Conservation (phyloP, 64 coral and sea anemone species). For the Orbicella faveolata region DNA sequence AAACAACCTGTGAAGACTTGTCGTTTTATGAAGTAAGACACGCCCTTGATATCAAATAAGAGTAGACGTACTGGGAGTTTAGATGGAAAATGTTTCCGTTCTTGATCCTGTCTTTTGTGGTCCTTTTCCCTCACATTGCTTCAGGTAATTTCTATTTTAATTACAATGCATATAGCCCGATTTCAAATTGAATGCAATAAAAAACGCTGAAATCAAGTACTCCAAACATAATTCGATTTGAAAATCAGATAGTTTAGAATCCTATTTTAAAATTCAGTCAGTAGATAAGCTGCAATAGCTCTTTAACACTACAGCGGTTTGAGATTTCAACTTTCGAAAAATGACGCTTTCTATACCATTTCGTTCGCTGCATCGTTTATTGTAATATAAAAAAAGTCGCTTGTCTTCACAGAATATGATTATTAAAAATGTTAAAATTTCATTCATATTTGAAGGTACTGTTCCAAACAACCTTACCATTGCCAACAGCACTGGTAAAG, state of each 20-base stretch:
- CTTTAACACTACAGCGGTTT: no score
- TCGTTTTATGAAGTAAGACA: neutral
- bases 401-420: no score
- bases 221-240: no score
- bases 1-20: neutral
- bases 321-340: no score
- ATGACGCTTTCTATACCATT: no score
- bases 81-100: neutral
- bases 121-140: neutral
- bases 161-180: neutral
- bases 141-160: slow-evolving; percentile 4
- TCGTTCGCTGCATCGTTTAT: no score
- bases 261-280: no score
- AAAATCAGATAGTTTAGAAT: no score
- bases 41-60: neutral
- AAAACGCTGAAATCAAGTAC: no score
- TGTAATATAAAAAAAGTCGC: no score
- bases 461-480: neutral
- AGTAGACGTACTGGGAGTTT: neutral
- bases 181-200: no score
- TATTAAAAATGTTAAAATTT: neutral
- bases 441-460: neutral
- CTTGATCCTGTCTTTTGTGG: neutral
- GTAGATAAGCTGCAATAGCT: no score
- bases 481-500: neutral